Evolutionary conservation across 1,140 invertebrate genomes (phyloP).

Genomic region (Heliconius melpomene): DNA sequence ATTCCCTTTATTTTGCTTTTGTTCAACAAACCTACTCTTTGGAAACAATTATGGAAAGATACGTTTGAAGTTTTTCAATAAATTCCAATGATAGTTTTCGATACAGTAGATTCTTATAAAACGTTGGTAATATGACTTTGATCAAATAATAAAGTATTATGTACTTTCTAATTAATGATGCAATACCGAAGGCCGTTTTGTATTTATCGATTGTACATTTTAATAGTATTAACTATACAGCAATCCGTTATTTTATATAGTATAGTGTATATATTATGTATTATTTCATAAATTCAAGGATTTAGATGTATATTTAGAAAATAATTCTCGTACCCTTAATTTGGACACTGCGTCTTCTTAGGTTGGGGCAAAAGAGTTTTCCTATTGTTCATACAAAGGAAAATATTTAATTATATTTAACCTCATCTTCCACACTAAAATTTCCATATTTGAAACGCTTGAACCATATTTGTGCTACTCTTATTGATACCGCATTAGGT

Average conservation of each 20-base stretch:
- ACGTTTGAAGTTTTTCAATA: background rate
- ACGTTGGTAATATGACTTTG: background rate
- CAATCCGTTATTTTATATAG: too few species aligned
- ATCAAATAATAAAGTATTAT: constrained; percentile 15
- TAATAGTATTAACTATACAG: background rate
- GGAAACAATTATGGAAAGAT: background rate
- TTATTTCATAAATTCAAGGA: background rate
- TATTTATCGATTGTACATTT: constrained; percentile 12
- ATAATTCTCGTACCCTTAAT: background rate
- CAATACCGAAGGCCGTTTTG: constrained; percentile 21
- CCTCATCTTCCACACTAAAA: too few species aligned
- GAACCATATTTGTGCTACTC: too few species aligned
- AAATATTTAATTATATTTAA: too few species aligned
- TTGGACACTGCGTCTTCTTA: background rate
- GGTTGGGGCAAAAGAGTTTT: too few species aligned
- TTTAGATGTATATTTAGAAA: background rate
- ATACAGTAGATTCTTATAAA: background rate
- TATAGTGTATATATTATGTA: background rate
- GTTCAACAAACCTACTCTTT: background rate
- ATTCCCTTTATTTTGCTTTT: constrained; percentile 24
- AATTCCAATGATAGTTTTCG: background rate
- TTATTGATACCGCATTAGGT: too few species aligned
- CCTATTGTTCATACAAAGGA: too few species aligned
- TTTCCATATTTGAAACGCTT: too few species aligned
- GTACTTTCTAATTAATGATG: constrained; percentile 26